Evolutionary conservation across 2,888 invertebrate genomes (phyloP), one percentile per base, ranked within the genome.

Genomic region (Dioctria linearis): DNA sequence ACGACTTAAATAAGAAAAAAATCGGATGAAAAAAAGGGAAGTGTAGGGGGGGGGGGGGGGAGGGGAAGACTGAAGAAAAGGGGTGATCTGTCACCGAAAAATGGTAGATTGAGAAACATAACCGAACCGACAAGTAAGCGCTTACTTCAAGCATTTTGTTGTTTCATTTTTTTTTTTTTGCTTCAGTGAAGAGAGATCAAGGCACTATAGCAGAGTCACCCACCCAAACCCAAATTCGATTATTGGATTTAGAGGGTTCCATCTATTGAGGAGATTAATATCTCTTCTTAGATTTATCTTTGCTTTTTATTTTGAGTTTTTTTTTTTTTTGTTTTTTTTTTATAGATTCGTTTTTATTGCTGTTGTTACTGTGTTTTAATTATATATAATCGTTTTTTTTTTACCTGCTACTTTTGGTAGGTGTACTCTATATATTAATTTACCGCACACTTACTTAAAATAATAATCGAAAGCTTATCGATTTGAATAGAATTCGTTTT

Each of bases 151-250:
- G 54, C 11, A 54, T 11, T 46, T 46, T 5, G 61, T 61, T 25
- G n/a, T 5, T 4, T 39, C 61, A 61, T 25, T 57, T 25, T 57
- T 11, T 5, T 8, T 25, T 57, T 25, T 57, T 11, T 5, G 1
- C 57, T 5, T 57, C 57, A 8, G 5, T 11, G n/a, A 6, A 57
- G 46, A 5, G 8, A 46, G 5, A 46, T 5, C 46, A 46, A 5
- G 11, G 54, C n/a, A 11, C 25, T 25, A n/a, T n/a, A 25, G 25
- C 37, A 37, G 37, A 39, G 39, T 39, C 61, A 39, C 61, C 61
- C 61, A 61, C 61, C 61, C 39, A 54, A 54, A 46, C 25, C 25
- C 25, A 11, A 59, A 61, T 61, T 61, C 61, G 61, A 39, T 61
- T 61, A 39, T 61, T 8, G 37, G 61, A 61, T 61, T 61, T 61